Evolutionary conservation across 2,888 invertebrate species (phyloP), one percentile per base, ranked within the genome.

Genomic region (Drosophila colorata): DNA sequence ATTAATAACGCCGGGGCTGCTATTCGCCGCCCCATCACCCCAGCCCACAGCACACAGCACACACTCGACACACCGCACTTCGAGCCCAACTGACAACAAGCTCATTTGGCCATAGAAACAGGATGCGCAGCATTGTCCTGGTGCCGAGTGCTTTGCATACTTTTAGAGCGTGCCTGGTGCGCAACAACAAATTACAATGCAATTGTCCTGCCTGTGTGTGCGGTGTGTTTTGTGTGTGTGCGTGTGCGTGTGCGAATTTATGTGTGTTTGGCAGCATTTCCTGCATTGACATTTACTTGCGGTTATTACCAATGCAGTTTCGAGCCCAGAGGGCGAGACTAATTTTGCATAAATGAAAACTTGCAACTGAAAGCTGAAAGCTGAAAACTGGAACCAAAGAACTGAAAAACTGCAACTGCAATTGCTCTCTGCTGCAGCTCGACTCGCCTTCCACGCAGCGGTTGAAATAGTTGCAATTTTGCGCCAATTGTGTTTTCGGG

Each of bases 271-370:
- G 31, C 51, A 48, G 73, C 69, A 66, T 73, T 82, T 82, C 78
- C 81, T 73, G 80, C 78, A 83, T 83, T 80, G 86, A 85, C 86
- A 83, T 82, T 83, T 85, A 83, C 86, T 83, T 85, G 84, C 58
- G 86, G 74, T 85, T 85, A 77, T 85, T 77, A 82, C 82, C 77
- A 51, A 74, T 74, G 77, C 69, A 58, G 31, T 43, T 25, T 33
- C 51, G 38, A 35, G 33, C 31, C 9, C 20, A 37, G 48, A 57
- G 35, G 55, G 44, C 65, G 48, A 51, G 44, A 61, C 76, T 78
- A 78, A 78, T 74, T 78, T 66, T 60, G 78, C 74, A 78, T 74
- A 74, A 74, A 66, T 74, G 66, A 20, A 58, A 68, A 38, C 33
- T 33, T 13, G 33, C 33, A 33, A 33, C 58, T 40, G 63, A 49